Evolutionary conservation across 2,888 invertebrate genomes (phyloP), one percentile per base, ranked within the genome.

Genomic region (Buathra laborator): DNA sequence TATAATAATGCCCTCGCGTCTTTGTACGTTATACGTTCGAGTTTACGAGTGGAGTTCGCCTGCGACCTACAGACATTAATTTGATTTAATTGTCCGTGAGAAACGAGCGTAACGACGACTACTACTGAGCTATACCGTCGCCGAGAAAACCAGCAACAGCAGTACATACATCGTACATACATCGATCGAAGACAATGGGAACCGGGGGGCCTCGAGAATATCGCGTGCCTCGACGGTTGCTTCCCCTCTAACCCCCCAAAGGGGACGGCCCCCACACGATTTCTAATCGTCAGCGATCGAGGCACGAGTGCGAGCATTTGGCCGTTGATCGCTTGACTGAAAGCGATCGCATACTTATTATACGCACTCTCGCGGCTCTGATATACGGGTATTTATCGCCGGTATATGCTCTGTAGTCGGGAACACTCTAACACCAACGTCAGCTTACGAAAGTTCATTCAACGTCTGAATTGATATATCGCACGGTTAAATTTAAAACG

Each of bases 51-150:
- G 19, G 3, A 37, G 46, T 24, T 44, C 67, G 74, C 32, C 59
- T 62, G 59, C 77, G 72, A 77, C 56, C 72, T 24, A 59, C 72
- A 67, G 67, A 24, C 82, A 82, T 82, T 77, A 82, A 82, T 77
- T 82, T 77, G 72, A 82, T 77, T 82, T 82, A 82, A 82, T 82
- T 82, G 82, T 77, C 72, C 67, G 67, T 77, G 77, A 82, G 82
- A 77, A 72, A 24, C 32, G 59, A 67, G 77, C 76, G 71, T 53
- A 72, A 77, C 72, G 46, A 59, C 71, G 43, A 59, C 32, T 12
- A 29, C 59, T 29, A 12, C 24, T 32, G 59, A 32, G 24, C 29
- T 62, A 32, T 29, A 71, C 56, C 77, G 37, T 59, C 72, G 44
- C 5, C 76, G 76, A 56, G 51, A 67, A 72, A 62, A 62, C 32